Evolutionary conservation across 2,113 vertebrate genomes (phyloP), one percentile per base, ranked within the genome.

Genomic region (Oreochromis aureus): DNA sequence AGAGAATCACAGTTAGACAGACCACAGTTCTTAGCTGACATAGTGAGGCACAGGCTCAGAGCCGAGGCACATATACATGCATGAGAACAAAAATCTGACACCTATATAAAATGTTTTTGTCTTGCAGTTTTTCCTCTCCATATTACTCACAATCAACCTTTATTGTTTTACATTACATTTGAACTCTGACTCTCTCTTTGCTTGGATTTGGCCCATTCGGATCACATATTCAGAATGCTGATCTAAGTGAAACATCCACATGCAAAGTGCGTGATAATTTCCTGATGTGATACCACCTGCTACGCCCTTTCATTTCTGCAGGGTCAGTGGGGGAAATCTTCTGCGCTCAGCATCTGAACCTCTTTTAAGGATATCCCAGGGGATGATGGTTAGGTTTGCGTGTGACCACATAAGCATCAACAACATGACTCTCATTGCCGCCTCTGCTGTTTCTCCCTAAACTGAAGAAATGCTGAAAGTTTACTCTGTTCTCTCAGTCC

Each of bases 401-500:
- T 93, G 86, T 91, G 91, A 94, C 94, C 95, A 92, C 94, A 93
- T 81, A 83, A 92, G 88, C 81, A 95, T 94, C 94, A 94, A 95
- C 92, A 95, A 85, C 90, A 92, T 85, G 83, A 89, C 79, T 84
- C 59, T 87, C 86, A 58, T 80, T 78, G 86, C 90, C 10, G 13
- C 78, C 85, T 91, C 85, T 32, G 41, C 85, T 82, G 44, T 86
- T 92, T 86, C 80, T 63, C 55, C 73, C 53, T 56, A 69, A 34
- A 88, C 54, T 15, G 55, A 86, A 78, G 48, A 88, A 79, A 92
- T 83, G 80, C 86, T 86, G 53, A 91, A 89, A 85, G 91, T 91
- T 87, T 58, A 51, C 76, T 56, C 55, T 71, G 36, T 79, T 34
- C 82, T 89, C 81, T 51, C 73, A 78, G 69, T 41, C 41, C 3